Evolutionary conservation across 2,113 vertebrate genomes (phyloP).

Genomic region (Gambusia affinis): DNA sequence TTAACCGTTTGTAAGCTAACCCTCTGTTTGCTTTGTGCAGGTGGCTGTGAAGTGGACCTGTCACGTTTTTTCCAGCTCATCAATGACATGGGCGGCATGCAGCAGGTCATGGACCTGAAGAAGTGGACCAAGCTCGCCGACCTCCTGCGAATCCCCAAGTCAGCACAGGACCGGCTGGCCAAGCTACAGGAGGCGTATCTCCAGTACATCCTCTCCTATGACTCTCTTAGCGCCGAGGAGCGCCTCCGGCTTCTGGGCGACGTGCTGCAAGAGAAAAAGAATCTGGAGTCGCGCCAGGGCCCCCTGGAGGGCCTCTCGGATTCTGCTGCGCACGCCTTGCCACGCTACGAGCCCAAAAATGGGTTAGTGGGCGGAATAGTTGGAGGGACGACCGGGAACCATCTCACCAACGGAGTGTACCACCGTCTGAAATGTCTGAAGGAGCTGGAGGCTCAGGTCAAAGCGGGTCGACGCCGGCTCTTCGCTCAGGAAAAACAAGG

Average conservation of each 20-base stretch:
- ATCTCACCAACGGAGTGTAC: conserved; percentile 84
- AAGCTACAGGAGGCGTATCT: conserved; percentile 99
- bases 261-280: conserved; percentile 95
- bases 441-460: conserved; percentile 88
- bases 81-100: conserved; percentile 99
- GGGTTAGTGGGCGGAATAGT: conserved; percentile 74
- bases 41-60: conserved; percentile 98
- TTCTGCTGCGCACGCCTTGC: conserved; percentile 84
- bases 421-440: conserved; percentile 86
- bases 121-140: conserved; percentile 99
- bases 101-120: conserved; percentile 99
- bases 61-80: conserved; percentile 98
- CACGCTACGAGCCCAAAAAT: conserved; percentile 93
- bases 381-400: conserved; percentile 74
- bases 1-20: not conserved
- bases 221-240: conserved; percentile 91
- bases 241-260: conserved; percentile 89
- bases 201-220: conserved; percentile 98
- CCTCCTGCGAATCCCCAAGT: conserved; percentile 94
- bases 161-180: conserved; percentile 97
- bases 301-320: conserved; percentile 94
- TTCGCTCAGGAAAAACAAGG: conserved; percentile 97
- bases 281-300: conserved; percentile 90
- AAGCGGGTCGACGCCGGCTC: conserved; percentile 93
- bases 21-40: conserved; percentile 53